Conservation (phyloP, 2,888 invertebrate genomes). For the Brachyopa scutellaris region DNA sequence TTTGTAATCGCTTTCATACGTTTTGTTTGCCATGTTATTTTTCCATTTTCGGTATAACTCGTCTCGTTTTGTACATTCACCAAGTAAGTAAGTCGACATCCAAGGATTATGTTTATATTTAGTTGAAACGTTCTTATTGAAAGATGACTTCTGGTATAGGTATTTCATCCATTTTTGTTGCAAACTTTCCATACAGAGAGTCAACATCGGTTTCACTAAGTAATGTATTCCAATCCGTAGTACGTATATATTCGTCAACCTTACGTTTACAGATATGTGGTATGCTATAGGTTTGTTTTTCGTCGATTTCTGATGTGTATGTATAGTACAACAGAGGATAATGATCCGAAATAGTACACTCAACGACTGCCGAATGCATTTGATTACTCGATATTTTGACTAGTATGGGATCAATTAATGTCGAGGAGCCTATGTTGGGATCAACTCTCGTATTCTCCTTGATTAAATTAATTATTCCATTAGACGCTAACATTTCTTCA, state of each 20-base stretch:
- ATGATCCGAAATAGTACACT: neutral
- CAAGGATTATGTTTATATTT: slow-evolving; percentile 2
- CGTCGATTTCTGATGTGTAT: neutral
- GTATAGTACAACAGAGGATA: neutral
- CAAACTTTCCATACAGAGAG: neutral
- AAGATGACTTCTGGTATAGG: neutral
- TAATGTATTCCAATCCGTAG: neutral
- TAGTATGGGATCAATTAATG: neutral
- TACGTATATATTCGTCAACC: neutral
- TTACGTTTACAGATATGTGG: neutral
- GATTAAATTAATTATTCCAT: neutral
- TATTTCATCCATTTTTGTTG: neutral
- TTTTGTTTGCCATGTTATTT: neutral
- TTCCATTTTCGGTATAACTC: no score
- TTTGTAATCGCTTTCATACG: neutral
- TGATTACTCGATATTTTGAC: neutral
- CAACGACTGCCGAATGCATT: neutral
- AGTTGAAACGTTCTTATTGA: neutral
- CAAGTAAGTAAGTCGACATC: neutral
- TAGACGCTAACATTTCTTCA: neutral
- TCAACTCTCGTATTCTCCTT: neutral
- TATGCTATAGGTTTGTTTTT: neutral
- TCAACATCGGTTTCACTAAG: neutral
- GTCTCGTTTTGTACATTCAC: neutral
- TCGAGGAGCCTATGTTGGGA: slow-evolving; percentile 1